Conservation (phyloP, 1,140 invertebrate species). For the Lineus longissimus region DNA sequence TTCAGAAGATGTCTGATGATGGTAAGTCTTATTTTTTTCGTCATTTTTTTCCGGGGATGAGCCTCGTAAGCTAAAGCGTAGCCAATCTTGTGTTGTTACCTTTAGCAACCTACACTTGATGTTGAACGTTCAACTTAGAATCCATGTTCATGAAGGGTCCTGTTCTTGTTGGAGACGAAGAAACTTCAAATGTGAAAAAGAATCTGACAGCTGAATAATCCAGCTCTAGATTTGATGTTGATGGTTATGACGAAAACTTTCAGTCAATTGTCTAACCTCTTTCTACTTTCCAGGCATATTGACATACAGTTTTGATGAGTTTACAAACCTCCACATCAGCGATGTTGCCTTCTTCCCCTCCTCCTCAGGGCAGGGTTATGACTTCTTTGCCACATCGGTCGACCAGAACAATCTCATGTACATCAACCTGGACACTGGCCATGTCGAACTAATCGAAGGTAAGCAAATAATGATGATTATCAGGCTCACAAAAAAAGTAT, state of each 20-base stretch:
- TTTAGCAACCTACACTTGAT: no score
- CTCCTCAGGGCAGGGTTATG: conserved; percentile 70
- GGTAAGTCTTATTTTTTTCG: conserved; percentile 35
- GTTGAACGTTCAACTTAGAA: no score
- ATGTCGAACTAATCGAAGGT: conserved; percentile 71
- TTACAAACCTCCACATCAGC: conserved; percentile 72
- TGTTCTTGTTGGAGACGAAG: no score
- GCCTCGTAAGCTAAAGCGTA: no score
- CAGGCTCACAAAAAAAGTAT: neutral
- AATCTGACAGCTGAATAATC: no score
- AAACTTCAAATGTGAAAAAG: no score
- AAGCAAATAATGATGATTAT: no score
- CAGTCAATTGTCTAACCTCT: neutral
- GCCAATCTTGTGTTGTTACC: no score
- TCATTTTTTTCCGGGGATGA: no score
- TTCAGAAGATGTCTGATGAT: conserved; percentile 64
- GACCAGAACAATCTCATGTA: conserved; percentile 75
- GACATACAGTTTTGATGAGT: conserved; percentile 72
- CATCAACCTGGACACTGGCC: conserved; percentile 71
- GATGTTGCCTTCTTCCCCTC: conserved; percentile 76
- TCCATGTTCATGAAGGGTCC: no score
- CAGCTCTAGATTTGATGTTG: no score
- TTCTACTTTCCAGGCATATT: conserved; percentile 45
- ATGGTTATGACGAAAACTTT: neutral
- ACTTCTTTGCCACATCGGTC: conserved; percentile 69